Evolutionary conservation across 2,797 vertebrate genomes (phyloP), one percentile per base, ranked within the genome.

Genomic region (Urosaurus nigricauda): DNA sequence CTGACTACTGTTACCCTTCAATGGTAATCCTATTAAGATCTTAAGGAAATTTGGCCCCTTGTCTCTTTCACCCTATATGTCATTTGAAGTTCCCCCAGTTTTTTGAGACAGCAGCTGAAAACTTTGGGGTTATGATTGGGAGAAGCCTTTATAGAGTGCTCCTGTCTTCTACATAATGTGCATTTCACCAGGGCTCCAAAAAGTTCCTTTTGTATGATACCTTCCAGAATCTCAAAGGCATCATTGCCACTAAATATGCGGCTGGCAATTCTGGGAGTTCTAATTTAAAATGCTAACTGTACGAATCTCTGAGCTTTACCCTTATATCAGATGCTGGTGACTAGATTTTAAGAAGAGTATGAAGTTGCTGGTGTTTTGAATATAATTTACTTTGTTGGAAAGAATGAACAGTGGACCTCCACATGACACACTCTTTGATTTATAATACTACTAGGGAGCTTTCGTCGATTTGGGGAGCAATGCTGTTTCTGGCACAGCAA

Each of bases 401-500:
- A 68, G 65, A 68, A 68, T 32, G 65, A 8, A 14, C 65, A 65
- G 24, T 65, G 74, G 29, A 14, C 32, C 2, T 32, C 51, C 40
- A 47, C 4, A 35, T 6, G 19, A 13, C 63, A 19, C 32, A 16
- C 16, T 13, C 3, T 21, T 12, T 35, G 12, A 53, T 24, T 88
- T 58, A 35, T 24, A 83, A 2, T 68, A 77, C 80, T 0, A 0
- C 8, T 87, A 65, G 58, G 17, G 87, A n/a, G 4, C 17, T 73
- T 84, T 77, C 32, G 53, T 13, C 90, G 11, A 32, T 88, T 90
- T 84, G 77, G 79, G 84, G 35, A 94, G 92, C 90, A 87, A 5
- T 43, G 43, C 43, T 43, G 43, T 43, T 43, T 43, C 43, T 43
- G 43, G 43, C 43, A 43, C 43, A 43, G 43, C 43, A 43, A 43